Evolutionary conservation across 2,888 invertebrate genomes (phyloP), one percentile per base, ranked within the genome.

Genomic region (Hydrotaea diabolus): DNA sequence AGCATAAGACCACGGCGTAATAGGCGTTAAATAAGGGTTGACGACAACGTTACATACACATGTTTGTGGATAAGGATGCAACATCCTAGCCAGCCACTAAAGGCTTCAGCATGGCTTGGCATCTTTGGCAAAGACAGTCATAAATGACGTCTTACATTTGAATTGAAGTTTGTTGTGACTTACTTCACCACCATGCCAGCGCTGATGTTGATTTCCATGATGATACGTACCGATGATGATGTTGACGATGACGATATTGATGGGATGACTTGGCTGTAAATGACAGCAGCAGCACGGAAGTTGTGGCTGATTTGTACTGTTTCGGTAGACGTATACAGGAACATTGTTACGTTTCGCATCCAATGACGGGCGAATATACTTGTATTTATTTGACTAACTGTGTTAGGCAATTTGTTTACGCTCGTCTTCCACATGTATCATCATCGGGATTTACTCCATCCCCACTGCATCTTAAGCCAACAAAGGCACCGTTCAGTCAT

Each of bases 1-100:
- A 59, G n/a, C 71, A 17, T 43, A 39, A 46, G 19, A 19, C 59
- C 59, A 57, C 39, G 21, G 46, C 75, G 72, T 59, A 84, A 72
- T 84, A 72, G 26, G 71, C 21, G 43, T 57, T 62, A 64, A 75
- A 75, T 81, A 78, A 80, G 84, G 84, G 81, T 78, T 83, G 80
- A 59, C 43, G 77, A 59, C 43, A 64, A 15, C 46, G 15, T 19
- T 66, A 66, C 43, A 43, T 69, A 69, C 43, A 43, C 46, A 43
- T 69, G 69, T 43, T 43, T 21, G 9, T 23, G 46, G 21, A 19
- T 23, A 46, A 21, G 69, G 15, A 49, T 81, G 72, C 75, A 81
- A 64, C 57, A 53, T 53, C 66, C 53, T 39, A 19, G 53, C 55
- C 21, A 36, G 31, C 31, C 2, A 4, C 31, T 2, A 23, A 23